Base-by-base conservation (phyloP, 2,113 vertebrate genomes). In the Bubo blakistoni region DNA sequence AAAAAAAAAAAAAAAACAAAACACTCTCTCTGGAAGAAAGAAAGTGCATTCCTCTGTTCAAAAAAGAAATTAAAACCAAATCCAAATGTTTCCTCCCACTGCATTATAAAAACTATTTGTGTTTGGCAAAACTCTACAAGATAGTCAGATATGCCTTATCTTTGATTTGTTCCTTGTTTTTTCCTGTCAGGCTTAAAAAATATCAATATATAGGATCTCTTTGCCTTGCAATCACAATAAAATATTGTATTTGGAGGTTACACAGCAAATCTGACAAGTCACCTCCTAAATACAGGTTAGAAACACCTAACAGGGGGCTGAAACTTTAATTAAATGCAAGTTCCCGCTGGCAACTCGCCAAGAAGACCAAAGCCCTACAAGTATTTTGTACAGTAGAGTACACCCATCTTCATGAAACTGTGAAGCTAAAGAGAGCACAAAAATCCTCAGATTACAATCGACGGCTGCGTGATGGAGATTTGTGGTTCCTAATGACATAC, bases 401-500 rank as follows among this genome's bases (percentile, higher is more conserved):
- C 34, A 34, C 24, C 11, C n/a, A 73, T 26, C 47, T 86, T 58
- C 65, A 49, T 0, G 0, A 52, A 84, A 63, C 26, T 11, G 9
- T 0, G 0, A 91, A 18, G 42, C 34, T 83, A 24, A 84, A 44
- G 25, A 42, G 19, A 59, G 34, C 38, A 76, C n/a, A 78, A 32
- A 83, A 89, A 30, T 15, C 57, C 8, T 76, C 32, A 40, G 38
- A 89, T 44, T 34, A 27, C 34, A 8, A 25, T 7, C 0, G 0
- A 36, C 0, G 0, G 38, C 42, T 29, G 10, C 2, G 0, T 42
- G 59, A 81, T 11, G 21, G 54, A 59, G 32, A 29, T n/a, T 7
- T 59, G 40, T 3, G 0, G 25, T 20, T 77, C 54, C 59, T 21
- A 69, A 4, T 15, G 26, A 38, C 32, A 44, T 0, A 0, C 0